Evolutionary conservation across 2,888 invertebrate species (phyloP).

Genomic region (Allacma fusca): DNA sequence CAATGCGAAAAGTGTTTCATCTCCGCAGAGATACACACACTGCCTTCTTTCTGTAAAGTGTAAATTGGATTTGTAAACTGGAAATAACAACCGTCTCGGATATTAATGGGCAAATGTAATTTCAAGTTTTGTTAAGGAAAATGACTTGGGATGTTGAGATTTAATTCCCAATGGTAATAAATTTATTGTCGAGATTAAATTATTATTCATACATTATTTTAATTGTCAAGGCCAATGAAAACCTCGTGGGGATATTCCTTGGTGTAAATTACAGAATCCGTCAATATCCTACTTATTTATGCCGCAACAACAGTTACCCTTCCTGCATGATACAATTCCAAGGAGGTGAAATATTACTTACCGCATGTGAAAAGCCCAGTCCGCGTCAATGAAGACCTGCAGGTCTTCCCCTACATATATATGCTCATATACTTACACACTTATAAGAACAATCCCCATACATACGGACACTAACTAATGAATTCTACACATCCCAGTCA

Average conservation of each 20-base stretch:
- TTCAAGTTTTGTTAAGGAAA: not conserved
- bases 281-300: constrained; percentile 9
- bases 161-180: not conserved
- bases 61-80: constrained; percentile 3
- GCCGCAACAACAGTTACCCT: constrained; percentile 2
- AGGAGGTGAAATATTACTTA: not conserved
- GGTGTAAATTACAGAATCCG: constrained; percentile 10
- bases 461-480: too few species aligned
- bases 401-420: too few species aligned
- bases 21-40: not conserved
- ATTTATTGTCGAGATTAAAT: not conserved
- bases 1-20: too few species aligned
- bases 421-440: too few species aligned
- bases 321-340: not conserved
- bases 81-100: not conserved
- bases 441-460: too few species aligned
- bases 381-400: too few species aligned
- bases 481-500: constrained; percentile 15
- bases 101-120: not conserved
- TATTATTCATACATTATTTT: constrained; percentile 34
- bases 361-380: too few species aligned
- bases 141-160: not conserved
- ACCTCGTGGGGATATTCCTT: not conserved
- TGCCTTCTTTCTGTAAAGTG: not conserved
- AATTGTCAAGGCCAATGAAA: constrained; percentile 23